Conservation (phyloP, 2,113 vertebrate genomes). For the Mormyrus lacerda region DNA sequence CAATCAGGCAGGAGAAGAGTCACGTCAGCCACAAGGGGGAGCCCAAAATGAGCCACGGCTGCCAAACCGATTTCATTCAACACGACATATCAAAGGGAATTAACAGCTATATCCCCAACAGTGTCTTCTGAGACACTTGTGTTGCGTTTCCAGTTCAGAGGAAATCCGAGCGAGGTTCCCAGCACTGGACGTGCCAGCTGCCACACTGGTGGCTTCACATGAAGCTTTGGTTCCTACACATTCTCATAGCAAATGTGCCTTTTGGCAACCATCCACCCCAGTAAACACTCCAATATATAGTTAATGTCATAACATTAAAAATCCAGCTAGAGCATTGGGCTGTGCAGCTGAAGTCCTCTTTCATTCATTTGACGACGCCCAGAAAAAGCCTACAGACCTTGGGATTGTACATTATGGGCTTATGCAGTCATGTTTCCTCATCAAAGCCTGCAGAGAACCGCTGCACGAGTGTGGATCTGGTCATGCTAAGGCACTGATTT, state of each 20-base stretch:
- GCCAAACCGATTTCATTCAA: slow-evolving; percentile 42
- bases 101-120: slow-evolving; percentile 37
- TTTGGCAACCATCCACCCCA: not conserved
- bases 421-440: not conserved
- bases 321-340: not conserved
- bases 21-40: slow-evolving; percentile 53
- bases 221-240: not conserved
- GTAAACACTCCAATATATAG: not conserved
- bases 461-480: not conserved
- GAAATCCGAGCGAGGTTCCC: not conserved
- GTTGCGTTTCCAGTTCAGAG: not conserved
- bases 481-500: not conserved
- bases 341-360: not conserved
- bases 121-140: slow-evolving; percentile 8
- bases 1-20: slow-evolving; percentile 55
- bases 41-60: slow-evolving; percentile 37
- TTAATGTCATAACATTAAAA: not conserved
- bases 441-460: not conserved
- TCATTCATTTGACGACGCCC: not conserved
- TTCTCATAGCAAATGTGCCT: not conserved
- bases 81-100: slow-evolving; percentile 32
- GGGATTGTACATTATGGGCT: not conserved
- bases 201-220: not conserved
- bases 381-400: not conserved
- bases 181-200: not conserved